A percentile compares a stretch with the other conserved stretches of the same genome.
Evolutionary conservation across 2,888 invertebrate species (phyloP).

Genomic region (Cataglyphis altisquamis): DNA sequence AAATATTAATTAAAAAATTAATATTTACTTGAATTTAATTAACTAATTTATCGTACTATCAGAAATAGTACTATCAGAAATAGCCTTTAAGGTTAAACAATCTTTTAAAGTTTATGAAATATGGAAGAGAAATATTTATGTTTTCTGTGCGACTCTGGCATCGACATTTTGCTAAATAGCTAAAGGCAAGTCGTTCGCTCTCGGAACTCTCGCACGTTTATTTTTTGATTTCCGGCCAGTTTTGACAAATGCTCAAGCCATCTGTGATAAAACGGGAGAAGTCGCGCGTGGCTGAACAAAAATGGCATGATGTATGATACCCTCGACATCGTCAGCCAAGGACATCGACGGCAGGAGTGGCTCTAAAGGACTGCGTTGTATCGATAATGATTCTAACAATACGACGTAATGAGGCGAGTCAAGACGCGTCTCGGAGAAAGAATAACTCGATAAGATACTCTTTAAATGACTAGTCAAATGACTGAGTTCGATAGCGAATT

Average conservation of each 20-base stretch:
- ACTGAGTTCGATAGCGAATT: slow-evolving; percentile 25
- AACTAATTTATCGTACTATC: background rate
- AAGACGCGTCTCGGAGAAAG: slow-evolving; percentile 32
- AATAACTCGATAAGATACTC: slow-evolving; percentile 46
- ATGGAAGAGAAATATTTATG: background rate
- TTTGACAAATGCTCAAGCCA: slow-evolving; percentile 49
- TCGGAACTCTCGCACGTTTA: slow-evolving; percentile 27
- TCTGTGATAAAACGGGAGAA: slow-evolving; percentile 45
- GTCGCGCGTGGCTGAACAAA: slow-evolving; percentile 38
- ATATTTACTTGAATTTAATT: background rate
- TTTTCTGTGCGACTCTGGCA: slow-evolving; percentile 12
- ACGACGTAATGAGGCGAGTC: slow-evolving; percentile 49
- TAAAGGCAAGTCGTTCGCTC: slow-evolving; percentile 6
- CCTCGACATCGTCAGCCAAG: slow-evolving; percentile 27
- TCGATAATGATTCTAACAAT: slow-evolving; percentile 55
- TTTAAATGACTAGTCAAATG: slow-evolving; percentile 43
- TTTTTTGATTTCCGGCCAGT: slow-evolving; percentile 40
- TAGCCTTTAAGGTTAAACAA: background rate
- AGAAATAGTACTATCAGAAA: background rate
- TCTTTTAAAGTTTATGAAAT: background rate
- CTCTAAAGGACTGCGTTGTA: slow-evolving; percentile 48
- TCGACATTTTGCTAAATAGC: slow-evolving; percentile 40
- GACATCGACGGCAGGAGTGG: slow-evolving; percentile 39
- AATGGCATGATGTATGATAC: slow-evolving; percentile 47
- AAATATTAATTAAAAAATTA: background rate